A percentile compares a stretch with the other conserved stretches of the same genome.
phyloP scores from a whole-genome alignment of 2,888 invertebrate genomes.

The Achlya flavicornis region DNA sequence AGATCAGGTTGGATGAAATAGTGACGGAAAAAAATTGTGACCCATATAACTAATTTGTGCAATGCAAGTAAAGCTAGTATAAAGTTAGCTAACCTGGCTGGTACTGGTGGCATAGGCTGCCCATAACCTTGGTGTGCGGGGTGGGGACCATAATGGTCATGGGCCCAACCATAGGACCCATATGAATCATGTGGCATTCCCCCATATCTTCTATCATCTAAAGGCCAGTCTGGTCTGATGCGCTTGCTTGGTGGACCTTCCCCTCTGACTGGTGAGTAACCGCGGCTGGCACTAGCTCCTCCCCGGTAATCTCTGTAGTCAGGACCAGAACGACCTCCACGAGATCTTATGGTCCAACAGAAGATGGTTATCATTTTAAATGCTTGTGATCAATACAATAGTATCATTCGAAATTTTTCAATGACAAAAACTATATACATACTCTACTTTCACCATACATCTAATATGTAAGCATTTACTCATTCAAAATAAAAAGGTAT shows the following conservation, averaged over 20 bases:
- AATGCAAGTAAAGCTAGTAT: too few relatives aligned
- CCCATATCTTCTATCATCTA: conserved; percentile 79
- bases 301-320: conserved; percentile 91
- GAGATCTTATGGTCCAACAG: conserved; percentile 55
- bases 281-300: conserved; percentile 86
- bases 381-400: not conserved
- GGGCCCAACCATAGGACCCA: conserved; percentile 82
- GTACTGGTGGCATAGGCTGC: conserved; percentile 81
- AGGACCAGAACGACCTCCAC: conserved; percentile 89
- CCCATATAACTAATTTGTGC: too few relatives aligned
- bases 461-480: too few relatives aligned
- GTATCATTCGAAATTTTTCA: not conserved
- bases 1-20: too few relatives aligned
- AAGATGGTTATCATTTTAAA: conserved; percentile 16
- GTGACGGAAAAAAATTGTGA: too few relatives aligned
- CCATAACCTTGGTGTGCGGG: conserved; percentile 85
- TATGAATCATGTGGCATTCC: conserved; percentile 80
- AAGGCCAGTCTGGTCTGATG: conserved; percentile 89
- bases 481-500: too few relatives aligned
- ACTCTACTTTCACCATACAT: too few relatives aligned
- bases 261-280: conserved; percentile 90
- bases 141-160: conserved; percentile 82
- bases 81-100: conserved; percentile 63
- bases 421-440: too few relatives aligned
- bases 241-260: conserved; percentile 91